Evolutionary conservation across 2,113 vertebrate species (phyloP).

Genomic region (Microtus ochrogaster): DNA sequence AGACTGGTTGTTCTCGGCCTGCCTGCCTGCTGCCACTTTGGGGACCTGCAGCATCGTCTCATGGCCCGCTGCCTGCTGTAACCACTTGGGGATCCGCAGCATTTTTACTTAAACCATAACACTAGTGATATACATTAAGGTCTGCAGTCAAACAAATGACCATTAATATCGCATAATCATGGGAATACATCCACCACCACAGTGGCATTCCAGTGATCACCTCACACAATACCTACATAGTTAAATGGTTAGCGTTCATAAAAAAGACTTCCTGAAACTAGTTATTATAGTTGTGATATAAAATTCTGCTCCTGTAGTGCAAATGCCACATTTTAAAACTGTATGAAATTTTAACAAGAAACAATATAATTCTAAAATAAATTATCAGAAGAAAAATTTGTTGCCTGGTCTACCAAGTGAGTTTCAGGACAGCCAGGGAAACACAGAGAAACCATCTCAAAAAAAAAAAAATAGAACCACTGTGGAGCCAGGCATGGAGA

Average conservation of each 20-base stretch:
- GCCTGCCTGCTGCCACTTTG: too few species aligned
- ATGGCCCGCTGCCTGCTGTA: too few species aligned
- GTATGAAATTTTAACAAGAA: slow-evolving; percentile 4
- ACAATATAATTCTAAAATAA: background rate
- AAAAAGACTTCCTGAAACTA: background rate
- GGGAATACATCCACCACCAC: background rate
- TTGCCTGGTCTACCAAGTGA: background rate
- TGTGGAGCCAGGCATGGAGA: background rate
- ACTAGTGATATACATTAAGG: background rate
- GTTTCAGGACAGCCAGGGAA: background rate
- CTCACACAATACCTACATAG: background rate
- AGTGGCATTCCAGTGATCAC: background rate
- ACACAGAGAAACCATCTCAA: background rate
- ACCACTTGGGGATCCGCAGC: too few species aligned
- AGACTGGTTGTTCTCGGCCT: too few species aligned
- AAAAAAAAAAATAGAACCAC: background rate
- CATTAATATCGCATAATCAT: accelerated
- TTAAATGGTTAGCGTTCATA: background rate
- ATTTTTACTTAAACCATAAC: too few species aligned
- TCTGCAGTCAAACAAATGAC: background rate
- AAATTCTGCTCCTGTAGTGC: background rate
- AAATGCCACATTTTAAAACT: background rate
- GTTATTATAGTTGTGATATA: background rate
- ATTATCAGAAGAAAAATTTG: slow-evolving; percentile 27
- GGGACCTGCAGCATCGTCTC: too few species aligned